Evolutionary conservation across 2,888 invertebrate species (phyloP), one percentile per base, ranked within the genome.

Genomic region (Stegophylla sp.): DNA sequence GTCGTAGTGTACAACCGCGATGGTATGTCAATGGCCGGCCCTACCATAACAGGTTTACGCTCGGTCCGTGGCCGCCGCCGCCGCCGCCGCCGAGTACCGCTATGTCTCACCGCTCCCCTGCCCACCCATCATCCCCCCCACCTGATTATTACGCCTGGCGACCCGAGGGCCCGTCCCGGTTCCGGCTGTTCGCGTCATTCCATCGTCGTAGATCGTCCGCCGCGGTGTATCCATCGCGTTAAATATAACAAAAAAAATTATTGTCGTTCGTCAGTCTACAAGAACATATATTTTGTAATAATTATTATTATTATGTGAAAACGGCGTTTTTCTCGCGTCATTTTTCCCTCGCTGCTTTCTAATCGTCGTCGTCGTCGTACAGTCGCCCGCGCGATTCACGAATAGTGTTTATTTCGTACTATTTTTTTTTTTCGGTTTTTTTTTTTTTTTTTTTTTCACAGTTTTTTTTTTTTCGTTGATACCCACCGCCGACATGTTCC

Each of bases 151-250:
- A 13, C 48, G n/a, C 23, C 12, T n/a, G 53, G 15, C 41, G 12
- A 26, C 48, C 72, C 56, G 43, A 23, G 43, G 43, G 23, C 72
- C 51, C 66, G 63, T 63, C 26, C 66, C 45, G 81, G 74, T 71
- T 63, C 79, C 79, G 79, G 79, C 69, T 63, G 56, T 67, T 75
- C 73, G 45, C 71, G 75, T 81, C 81, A 71, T 66, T 53, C 82
- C 86, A 28, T 69, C 73, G 84, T 48, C 76, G 34, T 85, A 9
- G 72, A 85, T n/a, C 85, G 85, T 43, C 10, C 23, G 23, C 48
- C 17, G 48, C 56, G 23, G 45, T 12, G 10, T 2, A 12, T 3
- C 45, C 4, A 45, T 9, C 45, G 45, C n/a, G n/a, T n/a, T n/a
- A n/a, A n/a, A n/a, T n/a, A n/a, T n/a, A n/a, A n/a, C n/a, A n/a